Conservation (phyloP, 1,140 invertebrate genomes). For the Sycophila sp. region DNA sequence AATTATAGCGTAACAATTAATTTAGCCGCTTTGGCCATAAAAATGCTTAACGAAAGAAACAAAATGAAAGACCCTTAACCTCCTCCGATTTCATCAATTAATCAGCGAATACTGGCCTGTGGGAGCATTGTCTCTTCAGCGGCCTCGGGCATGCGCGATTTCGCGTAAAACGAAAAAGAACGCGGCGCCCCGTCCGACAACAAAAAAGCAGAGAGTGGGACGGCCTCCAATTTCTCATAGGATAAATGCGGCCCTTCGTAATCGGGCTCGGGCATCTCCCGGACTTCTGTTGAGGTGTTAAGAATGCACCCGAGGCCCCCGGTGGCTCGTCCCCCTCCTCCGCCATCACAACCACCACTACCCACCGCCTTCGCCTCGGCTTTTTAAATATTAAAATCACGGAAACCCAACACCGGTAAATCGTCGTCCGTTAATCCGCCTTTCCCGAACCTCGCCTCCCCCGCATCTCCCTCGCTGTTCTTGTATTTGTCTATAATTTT, state of each 20-base stretch:
- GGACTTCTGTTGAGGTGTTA: constrained; percentile 61
- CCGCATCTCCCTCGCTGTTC: not conserved
- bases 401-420: constrained; percentile 51
- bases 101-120: not conserved
- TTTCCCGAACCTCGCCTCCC: not conserved
- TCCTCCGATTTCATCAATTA: constrained; percentile 6
- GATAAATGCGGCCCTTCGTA: constrained; percentile 53
- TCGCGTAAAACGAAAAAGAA: too few relatives aligned
- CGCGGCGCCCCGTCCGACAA: too few relatives aligned
- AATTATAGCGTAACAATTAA: too few relatives aligned
- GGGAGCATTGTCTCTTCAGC: constrained; percentile 6
- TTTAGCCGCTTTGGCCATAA: too few relatives aligned
- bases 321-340: not conserved
- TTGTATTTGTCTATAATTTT: too few relatives aligned
- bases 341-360: not conserved
- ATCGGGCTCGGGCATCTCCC: constrained; percentile 53
- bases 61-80: too few relatives aligned
- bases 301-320: constrained; percentile 54
- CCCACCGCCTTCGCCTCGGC: constrained; percentile 29
- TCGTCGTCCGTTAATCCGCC: constrained; percentile 25
- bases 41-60: too few relatives aligned
- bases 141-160: too few relatives aligned
- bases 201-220: constrained; percentile 45
- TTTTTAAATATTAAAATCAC: constrained; percentile 55
- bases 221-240: constrained; percentile 60